phyloP scores from a whole-genome alignment of 2,888 invertebrate genomes.

The Tachystola acroxantha region DNA sequence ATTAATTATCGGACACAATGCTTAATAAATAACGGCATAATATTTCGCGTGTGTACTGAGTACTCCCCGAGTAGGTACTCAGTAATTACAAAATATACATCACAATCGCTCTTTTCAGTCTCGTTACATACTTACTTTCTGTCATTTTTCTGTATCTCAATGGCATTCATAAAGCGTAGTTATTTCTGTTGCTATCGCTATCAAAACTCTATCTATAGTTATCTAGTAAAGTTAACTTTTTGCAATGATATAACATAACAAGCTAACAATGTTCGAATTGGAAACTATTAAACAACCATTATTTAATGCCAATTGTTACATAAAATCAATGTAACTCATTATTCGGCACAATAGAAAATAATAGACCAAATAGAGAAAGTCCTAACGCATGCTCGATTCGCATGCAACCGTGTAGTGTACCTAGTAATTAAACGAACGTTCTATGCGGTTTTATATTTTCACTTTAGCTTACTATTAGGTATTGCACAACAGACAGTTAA shows the following conservation, averaged over 20 bases:
- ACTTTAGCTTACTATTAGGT: background rate
- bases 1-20: too few relatives aligned
- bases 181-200: too few relatives aligned
- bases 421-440: slow-evolving; percentile 11
- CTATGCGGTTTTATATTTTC: background rate
- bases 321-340: slow-evolving; percentile 36
- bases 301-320: slow-evolving; percentile 36
- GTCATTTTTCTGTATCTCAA: too few relatives aligned
- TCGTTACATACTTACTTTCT: too few relatives aligned
- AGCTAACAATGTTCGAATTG: background rate
- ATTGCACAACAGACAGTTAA: slow-evolving; percentile 1
- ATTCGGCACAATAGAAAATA: slow-evolving; percentile 29
- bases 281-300: slow-evolving; percentile 32
- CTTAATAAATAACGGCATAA: too few relatives aligned
- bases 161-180: too few relatives aligned
- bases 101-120: too few relatives aligned
- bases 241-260: background rate
- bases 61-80: too few relatives aligned
- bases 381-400: slow-evolving; percentile 28
- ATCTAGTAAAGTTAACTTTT: too few relatives aligned
- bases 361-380: slow-evolving; percentile 43
- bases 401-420: slow-evolving; percentile 26
- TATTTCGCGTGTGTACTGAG: too few relatives aligned
- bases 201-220: too few relatives aligned
- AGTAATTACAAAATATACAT: too few relatives aligned